Evolutionary conservation across 1,140 invertebrate species (phyloP), one percentile per base, ranked within the genome.

Genomic region (Philopotamus ludificatus): DNA sequence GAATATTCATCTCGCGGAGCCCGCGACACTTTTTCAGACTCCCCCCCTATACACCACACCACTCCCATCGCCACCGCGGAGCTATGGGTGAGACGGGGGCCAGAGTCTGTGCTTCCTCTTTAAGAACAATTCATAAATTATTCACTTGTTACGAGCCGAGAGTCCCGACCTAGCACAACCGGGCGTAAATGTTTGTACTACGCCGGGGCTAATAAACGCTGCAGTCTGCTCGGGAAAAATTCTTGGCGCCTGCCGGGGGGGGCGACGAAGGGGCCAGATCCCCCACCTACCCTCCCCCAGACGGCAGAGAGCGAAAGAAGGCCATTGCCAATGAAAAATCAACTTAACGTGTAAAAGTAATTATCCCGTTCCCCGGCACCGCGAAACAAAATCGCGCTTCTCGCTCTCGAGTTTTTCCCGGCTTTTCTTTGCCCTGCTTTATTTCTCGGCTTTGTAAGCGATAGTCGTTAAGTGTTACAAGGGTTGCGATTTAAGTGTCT

Each of bases 261-360:
- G 25, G 34, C 20, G 39, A 22, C 42, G 28, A 59, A 22, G 42
- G 59, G 26, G 45, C 59, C 55, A 58, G 55, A 58, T n/a, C n/a
- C n/a, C n/a, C n/a, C n/a, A n/a, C n/a, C n/a, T n/a, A n/a, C n/a
- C n/a, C n/a, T n/a, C n/a, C n/a, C n/a, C n/a, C 28, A 34, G 28
- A 12, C 55, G 55, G 21, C 10, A 58, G 55, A 58, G 45, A 65
- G 63, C 55, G 54, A 57, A 65, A 65, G 63, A 65, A 65, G 44
- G 54, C 53, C 63, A 65, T 65, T 65, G 63, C 53, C 63, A 65
- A 65, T 65, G 63, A 65, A 65, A 65, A 65, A 65, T 65, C 63
- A 65, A 65, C 63, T 65, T 55, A 59, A 65, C 63, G 63, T 65
- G 63, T 59, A 44, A 57, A 65, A 65, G 63, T 65, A 65, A 65